These are phyloP conservation scores for Zaprionus vittiger DNA, from an alignment of 1,140 invertebrate genomes.

Conservation along the genomic window DNA sequence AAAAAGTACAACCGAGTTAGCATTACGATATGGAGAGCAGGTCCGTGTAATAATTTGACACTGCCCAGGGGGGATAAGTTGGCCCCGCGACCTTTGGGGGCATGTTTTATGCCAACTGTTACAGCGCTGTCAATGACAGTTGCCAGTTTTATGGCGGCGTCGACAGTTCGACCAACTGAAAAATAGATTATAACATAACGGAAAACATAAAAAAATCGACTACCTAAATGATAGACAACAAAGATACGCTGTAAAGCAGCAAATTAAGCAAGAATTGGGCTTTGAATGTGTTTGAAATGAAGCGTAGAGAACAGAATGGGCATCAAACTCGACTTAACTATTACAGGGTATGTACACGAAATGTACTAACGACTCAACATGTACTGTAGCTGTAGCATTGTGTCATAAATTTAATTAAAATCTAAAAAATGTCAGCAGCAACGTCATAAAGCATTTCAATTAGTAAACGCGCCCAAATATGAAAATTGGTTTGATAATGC, in stretches of 20 bases:
- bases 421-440: constrained; percentile 67
- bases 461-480: constrained; percentile 42
- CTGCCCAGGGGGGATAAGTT: constrained; percentile 14
- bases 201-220: constrained; percentile 20
- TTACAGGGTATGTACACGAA: constrained; percentile 5
- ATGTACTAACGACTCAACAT: constrained; percentile 3
- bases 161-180: constrained; percentile 39
- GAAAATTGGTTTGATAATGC: constrained; percentile 19
- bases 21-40: constrained; percentile 18
- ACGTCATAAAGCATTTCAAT: constrained; percentile 67
- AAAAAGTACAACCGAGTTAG: constrained; percentile 42
- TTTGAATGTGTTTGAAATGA: background rate
- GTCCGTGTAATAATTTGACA: constrained; percentile 56
- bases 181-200: constrained; percentile 32
- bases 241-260: background rate
- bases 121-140: constrained; percentile 34
- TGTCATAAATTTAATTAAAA: constrained; percentile 77
- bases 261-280: accelerated
- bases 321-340: background rate
- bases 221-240: constrained; percentile 7
- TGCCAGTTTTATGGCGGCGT: constrained; percentile 31
- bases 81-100: constrained; percentile 4
- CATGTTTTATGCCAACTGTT: constrained; percentile 7
- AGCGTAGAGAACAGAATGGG: background rate
- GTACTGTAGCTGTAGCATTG: constrained; percentile 4